A percentile compares a stretch with the other conserved stretches of the same genome.
Conservation (phyloP, 2,797 vertebrate species). For the Microchirus variegatus region DNA sequence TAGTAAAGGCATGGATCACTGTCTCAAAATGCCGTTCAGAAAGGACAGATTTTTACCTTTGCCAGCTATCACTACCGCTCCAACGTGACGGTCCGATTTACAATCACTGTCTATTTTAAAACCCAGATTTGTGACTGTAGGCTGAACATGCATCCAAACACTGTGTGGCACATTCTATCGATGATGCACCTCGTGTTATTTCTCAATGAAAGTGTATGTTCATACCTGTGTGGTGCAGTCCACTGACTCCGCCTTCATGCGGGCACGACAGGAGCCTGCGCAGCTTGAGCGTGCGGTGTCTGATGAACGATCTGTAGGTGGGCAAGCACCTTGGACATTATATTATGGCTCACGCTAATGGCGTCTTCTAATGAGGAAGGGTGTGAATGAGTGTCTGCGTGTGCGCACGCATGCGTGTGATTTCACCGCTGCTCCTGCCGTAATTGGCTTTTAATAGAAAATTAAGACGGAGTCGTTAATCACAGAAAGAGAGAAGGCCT, state of each 20-base stretch:
- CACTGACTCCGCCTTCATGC: slow-evolving; percentile 11
- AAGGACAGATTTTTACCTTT: too few species aligned
- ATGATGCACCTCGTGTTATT: background rate
- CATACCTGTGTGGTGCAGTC: slow-evolving; percentile 1
- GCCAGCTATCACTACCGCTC: too few species aligned
- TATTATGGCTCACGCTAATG: slow-evolving; percentile 69
- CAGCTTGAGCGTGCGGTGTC: slow-evolving; percentile 23
- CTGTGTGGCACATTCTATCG: background rate
- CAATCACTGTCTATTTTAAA: too few species aligned
- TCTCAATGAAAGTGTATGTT: slow-evolving; percentile 1
- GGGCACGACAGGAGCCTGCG: slow-evolving; percentile 23
- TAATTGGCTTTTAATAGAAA: slow-evolving; percentile 88
- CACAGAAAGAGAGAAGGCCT: slow-evolving; percentile 70
- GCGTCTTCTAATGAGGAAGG: slow-evolving; percentile 62
- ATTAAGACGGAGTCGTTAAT: slow-evolving; percentile 84
- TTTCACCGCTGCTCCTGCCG: slow-evolving; percentile 65
- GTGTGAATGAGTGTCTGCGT: slow-evolving; percentile 24
- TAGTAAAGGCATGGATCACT: too few species aligned
- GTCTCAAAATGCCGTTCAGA: too few species aligned
- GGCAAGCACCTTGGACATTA: slow-evolving; percentile 64
- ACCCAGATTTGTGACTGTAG: too few species aligned
- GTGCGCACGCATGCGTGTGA: slow-evolving; percentile 33
- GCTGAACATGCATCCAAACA: too few species aligned
- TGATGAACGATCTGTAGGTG: slow-evolving; percentile 69
- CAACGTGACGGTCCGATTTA: too few species aligned